Evolutionary conservation across 1,140 invertebrate species (phyloP).

Genomic region (Solenopsis invicta): DNA sequence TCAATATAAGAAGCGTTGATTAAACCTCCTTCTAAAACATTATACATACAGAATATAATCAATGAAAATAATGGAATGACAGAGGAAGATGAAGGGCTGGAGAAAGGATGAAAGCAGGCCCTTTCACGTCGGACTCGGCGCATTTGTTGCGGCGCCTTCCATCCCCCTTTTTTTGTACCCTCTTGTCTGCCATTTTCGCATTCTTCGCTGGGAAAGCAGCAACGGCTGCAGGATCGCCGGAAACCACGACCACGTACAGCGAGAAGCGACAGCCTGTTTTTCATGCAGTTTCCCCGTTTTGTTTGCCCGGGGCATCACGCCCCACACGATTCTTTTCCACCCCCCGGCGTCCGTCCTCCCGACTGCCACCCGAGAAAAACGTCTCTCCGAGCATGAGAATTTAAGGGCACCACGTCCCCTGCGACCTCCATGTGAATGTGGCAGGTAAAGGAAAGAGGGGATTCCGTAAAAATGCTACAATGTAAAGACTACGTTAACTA

Average conservation of each 20-base stretch:
- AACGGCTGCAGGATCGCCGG: slow-evolving; percentile 56
- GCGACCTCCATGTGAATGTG: slow-evolving; percentile 24
- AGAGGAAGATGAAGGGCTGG: slow-evolving; percentile 30
- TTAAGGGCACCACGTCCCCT: slow-evolving; percentile 36
- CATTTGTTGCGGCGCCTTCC: slow-evolving; percentile 56
- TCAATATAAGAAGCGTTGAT: neutral
- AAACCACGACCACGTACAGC: slow-evolving; percentile 61
- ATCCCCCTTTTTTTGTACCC: slow-evolving; percentile 7
- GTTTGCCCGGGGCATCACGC: slow-evolving; percentile 48
- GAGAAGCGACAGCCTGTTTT: slow-evolving; percentile 64
- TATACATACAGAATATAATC: slow-evolving; percentile 12
- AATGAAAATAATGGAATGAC: slow-evolving; percentile 54
- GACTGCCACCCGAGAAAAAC: slow-evolving; percentile 26
- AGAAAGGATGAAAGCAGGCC: slow-evolving; percentile 36
- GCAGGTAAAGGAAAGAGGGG: slow-evolving; percentile 1
- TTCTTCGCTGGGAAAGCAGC: slow-evolving; percentile 61
- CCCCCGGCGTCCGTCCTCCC: neutral
- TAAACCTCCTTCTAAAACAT: neutral
- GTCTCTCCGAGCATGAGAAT: slow-evolving; percentile 53
- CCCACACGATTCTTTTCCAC: slow-evolving; percentile 45
- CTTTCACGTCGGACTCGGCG: slow-evolving; percentile 47
- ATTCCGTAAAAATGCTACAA: neutral
- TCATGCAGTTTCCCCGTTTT: slow-evolving; percentile 64
- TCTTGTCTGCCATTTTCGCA: slow-evolving; percentile 56
- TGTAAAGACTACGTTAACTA: neutral